Percentiles rank a stretch among this genome's conserved stretches.
Conservation (phyloP, 2,888 invertebrate genomes). For the Caenorhabditis wallacei region DNA sequence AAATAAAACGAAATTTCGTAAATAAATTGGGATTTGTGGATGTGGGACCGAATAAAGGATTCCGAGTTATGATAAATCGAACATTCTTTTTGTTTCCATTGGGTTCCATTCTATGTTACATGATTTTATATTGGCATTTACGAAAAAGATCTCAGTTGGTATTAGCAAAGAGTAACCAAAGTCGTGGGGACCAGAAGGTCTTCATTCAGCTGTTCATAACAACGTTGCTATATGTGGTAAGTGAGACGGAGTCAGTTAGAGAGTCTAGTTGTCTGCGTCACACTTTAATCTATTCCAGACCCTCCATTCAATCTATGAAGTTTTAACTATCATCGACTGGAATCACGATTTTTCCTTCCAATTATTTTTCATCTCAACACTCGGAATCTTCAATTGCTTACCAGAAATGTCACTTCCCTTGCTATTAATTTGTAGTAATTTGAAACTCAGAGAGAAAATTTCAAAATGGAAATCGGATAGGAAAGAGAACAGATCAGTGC, state of each 20-base stretch:
- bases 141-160: background rate
- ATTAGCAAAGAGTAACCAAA: background rate
- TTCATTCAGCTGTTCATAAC: background rate
- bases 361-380: background rate
- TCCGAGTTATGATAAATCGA: conserved; percentile 17
- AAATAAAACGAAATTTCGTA: background rate
- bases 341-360: background rate
- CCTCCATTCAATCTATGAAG: background rate
- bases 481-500: no score
- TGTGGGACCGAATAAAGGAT: conserved; percentile 11
- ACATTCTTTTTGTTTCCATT: conserved; percentile 5
- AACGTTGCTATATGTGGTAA: conserved; percentile 4
- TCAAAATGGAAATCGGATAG: background rate
- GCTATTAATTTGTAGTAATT: background rate
- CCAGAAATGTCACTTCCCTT: conserved; percentile 17
- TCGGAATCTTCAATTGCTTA: conserved; percentile 6
- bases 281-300: background rate
- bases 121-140: background rate
- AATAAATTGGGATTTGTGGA: conserved; percentile 19
- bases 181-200: background rate
- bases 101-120: background rate
- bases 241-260: no score
- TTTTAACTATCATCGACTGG: background rate
- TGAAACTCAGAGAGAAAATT: background rate
- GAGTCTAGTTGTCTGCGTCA: background rate